Conservation (phyloP, 2,888 invertebrate genomes). For the Plagiodera versicolora region DNA sequence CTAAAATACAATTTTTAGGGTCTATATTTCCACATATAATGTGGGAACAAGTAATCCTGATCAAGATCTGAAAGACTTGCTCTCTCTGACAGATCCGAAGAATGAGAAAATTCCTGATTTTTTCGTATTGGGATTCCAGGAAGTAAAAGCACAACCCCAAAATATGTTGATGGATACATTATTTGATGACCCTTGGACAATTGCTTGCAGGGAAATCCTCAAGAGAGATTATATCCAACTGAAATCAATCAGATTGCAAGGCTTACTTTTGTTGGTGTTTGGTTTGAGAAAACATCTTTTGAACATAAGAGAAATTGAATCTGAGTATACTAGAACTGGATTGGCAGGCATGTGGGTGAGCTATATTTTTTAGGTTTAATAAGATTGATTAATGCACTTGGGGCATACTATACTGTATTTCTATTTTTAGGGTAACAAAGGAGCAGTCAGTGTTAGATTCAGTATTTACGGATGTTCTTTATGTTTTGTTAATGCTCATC, state of each 20-base stretch:
- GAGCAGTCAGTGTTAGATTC: conserved; percentile 85
- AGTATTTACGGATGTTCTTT: conserved; percentile 86
- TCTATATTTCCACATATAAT: conserved; percentile 89
- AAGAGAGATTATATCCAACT: conserved; percentile 75
- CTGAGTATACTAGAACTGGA: conserved; percentile 87
- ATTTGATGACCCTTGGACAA: conserved; percentile 85
- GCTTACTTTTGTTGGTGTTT: conserved; percentile 78
- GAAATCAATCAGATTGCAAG: conserved; percentile 81
- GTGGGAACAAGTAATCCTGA: conserved; percentile 81
- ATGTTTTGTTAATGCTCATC: conserved; percentile 86
- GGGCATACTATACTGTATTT: too few relatives aligned
- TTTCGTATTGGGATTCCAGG: conserved; percentile 83
- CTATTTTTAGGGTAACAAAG: conserved; percentile 85
- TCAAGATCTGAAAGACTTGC: conserved; percentile 68
- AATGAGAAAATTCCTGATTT: conserved; percentile 76
- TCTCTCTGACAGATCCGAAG: conserved; percentile 61
- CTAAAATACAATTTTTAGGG: conserved; percentile 52
- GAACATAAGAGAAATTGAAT: conserved; percentile 82
- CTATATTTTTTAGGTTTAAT: too few relatives aligned
- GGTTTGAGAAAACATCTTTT: conserved; percentile 76
- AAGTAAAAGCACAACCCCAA: conserved; percentile 86
- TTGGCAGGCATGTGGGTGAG: conserved; percentile 91
- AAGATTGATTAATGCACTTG: too few relatives aligned
- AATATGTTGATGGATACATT: conserved; percentile 80
- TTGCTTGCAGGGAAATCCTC: conserved; percentile 69